Base-by-base conservation (phyloP, 2,888 invertebrate genomes). In the Melieria picta region DNA sequence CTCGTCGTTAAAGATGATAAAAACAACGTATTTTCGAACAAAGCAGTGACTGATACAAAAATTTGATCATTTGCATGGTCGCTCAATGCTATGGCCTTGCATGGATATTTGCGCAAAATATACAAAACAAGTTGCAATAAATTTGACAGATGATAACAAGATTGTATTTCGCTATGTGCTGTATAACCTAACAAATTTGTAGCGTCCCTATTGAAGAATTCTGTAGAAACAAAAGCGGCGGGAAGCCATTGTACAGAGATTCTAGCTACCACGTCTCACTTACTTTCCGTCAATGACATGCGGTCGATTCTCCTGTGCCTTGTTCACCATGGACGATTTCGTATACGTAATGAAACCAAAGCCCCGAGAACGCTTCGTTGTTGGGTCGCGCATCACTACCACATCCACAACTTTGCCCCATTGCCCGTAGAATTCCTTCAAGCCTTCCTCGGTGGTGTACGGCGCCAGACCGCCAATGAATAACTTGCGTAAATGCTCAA, bases 311-410 rank as follows among this genome's bases (percentile, higher is more conserved):
- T 89, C 91, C 85, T 98, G 98, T 6, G 98, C 98, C 82, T 94
- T 95, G 88, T 99, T 98, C 4, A 99, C 96, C 96, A 96, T 96
- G 72, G 93, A 92, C 4, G 96, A 93, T 79, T 93, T 90, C 7
- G 95, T 94, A 84, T 97, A 99, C 7, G 99, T 99, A 70, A 99
- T 96, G 85, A 99, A 99, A 11, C 99, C 99, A 87, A 99, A 99
- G 1, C 99, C 99, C 76, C 99, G 90, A 1, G 98, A 98, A 70
- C 97, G 90, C 81, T 96, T 96, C 0, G 97, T 97, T 80, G 93
- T 93, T 0, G 96, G 94, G 84, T 98, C 97, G 83, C 96, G 95
- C 98, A 98, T 98, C 0, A 98, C 97, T 10, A 98, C 97, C 2
- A 97, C 97, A 87, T 98, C 97, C 0, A 97, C 96, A 77, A 98